Conservation (phyloP, 2,113 vertebrate genomes). For the Eretmochelys imbricata region DNA sequence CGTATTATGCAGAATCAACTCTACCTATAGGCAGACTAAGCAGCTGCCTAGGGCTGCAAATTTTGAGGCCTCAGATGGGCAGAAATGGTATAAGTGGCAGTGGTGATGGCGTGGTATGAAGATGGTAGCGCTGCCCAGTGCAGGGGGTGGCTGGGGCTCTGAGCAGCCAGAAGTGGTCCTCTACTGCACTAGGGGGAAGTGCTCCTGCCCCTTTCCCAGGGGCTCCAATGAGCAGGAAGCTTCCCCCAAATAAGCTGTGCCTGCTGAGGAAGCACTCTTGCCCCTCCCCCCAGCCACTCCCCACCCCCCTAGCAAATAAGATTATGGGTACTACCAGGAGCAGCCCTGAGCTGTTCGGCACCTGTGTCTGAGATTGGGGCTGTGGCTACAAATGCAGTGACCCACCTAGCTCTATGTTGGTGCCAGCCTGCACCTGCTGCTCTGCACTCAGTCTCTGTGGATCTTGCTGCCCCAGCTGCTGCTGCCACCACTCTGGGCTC, state of each 20-base stretch:
- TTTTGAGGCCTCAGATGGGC: neutral
- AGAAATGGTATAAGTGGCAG: neutral
- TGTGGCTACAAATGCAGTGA: neutral
- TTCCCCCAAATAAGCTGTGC: neutral
- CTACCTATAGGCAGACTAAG: neutral
- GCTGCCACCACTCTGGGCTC: neutral
- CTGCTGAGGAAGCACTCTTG: neutral
- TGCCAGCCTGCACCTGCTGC: neutral
- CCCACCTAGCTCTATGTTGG: neutral
- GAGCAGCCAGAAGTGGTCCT: neutral
- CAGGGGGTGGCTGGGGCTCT: neutral
- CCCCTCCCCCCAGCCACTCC: no score
- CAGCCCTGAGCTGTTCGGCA: neutral
- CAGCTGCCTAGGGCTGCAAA: neutral
- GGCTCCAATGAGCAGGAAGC: neutral
- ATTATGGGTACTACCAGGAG: neutral
- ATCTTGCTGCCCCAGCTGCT: neutral
- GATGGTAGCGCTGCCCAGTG: neutral
- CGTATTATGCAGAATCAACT: neutral
- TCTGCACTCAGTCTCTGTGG: neutral
- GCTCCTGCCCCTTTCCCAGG: neutral
- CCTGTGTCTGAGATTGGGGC: neutral
- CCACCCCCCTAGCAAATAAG: neutral
- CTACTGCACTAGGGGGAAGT: neutral
- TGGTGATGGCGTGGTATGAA: neutral